Evolutionary conservation across 2,797 vertebrate species (phyloP).

Genomic region (Parauchenoglanis ngamensis): DNA sequence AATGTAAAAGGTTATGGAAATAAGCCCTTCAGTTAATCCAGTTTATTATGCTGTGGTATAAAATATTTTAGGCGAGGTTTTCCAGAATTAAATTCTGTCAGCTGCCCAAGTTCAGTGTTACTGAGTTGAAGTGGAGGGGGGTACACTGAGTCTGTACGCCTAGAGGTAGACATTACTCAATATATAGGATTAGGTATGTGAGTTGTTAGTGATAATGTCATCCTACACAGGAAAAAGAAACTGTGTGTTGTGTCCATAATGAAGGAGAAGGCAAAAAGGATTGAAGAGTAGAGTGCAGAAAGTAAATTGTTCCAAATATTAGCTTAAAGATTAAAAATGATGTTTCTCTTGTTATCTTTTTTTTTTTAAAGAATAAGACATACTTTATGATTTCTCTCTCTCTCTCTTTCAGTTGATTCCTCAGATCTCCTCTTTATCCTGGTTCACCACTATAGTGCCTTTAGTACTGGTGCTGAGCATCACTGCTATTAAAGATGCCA

Average conservation of each 20-base stretch:
- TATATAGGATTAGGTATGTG: neutral
- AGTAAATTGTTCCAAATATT: neutral
- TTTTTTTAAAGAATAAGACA: neutral
- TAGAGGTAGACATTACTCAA: neutral
- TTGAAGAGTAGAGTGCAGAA: neutral
- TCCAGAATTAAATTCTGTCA: neutral
- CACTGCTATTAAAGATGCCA: constrained; percentile 95
- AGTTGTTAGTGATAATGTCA: neutral
- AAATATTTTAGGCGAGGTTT: neutral
- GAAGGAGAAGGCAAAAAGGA: neutral
- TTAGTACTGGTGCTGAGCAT: constrained; percentile 94
- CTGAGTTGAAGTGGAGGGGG: neutral
- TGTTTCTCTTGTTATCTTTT: neutral
- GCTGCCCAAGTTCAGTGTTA: neutral
- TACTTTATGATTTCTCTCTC: neutral
- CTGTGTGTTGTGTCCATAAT: neutral
- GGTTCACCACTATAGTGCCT: constrained; percentile 99
- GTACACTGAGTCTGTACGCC: neutral
- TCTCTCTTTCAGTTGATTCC: constrained; percentile 83
- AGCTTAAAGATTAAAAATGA: neutral
- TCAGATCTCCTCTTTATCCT: constrained; percentile 93
- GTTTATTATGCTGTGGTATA: neutral
- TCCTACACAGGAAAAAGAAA: neutral
- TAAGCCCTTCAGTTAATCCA: neutral
- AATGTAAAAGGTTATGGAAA: too few species aligned